A percentile compares a stretch with the other conserved stretches of the same genome.
phyloP scores from a whole-genome alignment of 2,888 invertebrate species.

The Gnatocerus cornutus region DNA sequence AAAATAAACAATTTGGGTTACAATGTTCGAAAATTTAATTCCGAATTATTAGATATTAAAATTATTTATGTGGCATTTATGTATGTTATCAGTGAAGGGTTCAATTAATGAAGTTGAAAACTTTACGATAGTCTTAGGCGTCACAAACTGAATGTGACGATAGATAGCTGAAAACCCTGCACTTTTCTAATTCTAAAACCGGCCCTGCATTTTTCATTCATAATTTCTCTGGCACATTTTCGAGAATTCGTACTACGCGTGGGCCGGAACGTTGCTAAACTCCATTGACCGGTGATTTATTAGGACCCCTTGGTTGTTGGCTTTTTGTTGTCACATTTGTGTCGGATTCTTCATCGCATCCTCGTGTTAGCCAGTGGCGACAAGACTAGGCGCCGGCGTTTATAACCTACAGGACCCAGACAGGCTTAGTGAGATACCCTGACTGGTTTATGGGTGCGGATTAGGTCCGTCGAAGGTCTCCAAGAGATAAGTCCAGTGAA shows the following conservation, averaged over 20 bases:
- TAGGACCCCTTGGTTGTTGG: constrained; percentile 25
- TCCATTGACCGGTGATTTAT: constrained; percentile 44
- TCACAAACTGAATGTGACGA: background rate
- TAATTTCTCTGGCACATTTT: background rate
- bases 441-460: constrained; percentile 50
- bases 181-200: background rate
- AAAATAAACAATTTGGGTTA: no score
- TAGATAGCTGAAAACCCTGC: no score
- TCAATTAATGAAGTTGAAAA: no score
- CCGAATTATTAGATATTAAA: no score
- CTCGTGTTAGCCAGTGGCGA: constrained; percentile 54
- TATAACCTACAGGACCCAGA: constrained; percentile 51
- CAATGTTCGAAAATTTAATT: background rate
- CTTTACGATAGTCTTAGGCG: background rate
- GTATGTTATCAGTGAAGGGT: no score
- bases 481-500: constrained; percentile 35
- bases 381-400: constrained; percentile 59
- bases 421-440: constrained; percentile 46
- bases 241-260: constrained; percentile 16
- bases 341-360: constrained; percentile 37
- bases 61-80: no score
- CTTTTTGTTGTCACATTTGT: constrained; percentile 38
- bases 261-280: constrained; percentile 5
- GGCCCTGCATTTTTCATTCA: background rate
- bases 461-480: constrained; percentile 42